Percentiles rank a stretch among this genome's conserved stretches.
These are phyloP conservation scores for Isotomurus palustris DNA, from an alignment of 2,888 invertebrate genomes.

Conservation along the genomic window DNA sequence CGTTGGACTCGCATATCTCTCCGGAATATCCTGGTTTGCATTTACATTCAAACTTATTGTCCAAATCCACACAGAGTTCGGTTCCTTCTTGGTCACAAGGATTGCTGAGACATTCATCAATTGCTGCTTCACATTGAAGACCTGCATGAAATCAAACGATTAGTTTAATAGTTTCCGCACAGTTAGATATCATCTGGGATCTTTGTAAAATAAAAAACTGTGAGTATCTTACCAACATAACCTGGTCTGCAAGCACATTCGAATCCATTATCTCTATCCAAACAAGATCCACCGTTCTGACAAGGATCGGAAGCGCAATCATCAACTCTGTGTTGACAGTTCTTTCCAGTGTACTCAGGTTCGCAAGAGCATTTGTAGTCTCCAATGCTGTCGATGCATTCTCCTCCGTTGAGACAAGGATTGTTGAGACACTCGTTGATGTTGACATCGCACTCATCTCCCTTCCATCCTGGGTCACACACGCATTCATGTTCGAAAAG, in stretches of 20 bases:
- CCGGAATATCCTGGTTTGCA: slow-evolving; percentile 87
- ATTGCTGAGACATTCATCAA: slow-evolving; percentile 85
- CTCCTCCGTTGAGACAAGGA: slow-evolving; percentile 89
- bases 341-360: slow-evolving; percentile 88
- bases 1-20: slow-evolving; percentile 73
- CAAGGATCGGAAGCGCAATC: slow-evolving; percentile 86
- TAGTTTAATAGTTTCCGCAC: slow-evolving; percentile 7
- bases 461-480: slow-evolving; percentile 90
- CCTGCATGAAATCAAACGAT: slow-evolving; percentile 50
- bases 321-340: slow-evolving; percentile 88
- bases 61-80: slow-evolving; percentile 80
- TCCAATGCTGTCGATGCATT: slow-evolving; percentile 80
- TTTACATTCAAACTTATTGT: slow-evolving; percentile 79
- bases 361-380: slow-evolving; percentile 85
- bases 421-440: slow-evolving; percentile 79
- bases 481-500: slow-evolving; percentile 80
- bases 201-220: background rate
- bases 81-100: slow-evolving; percentile 88
- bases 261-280: slow-evolving; percentile 84
- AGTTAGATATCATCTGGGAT: slow-evolving; percentile 9
- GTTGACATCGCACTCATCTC: slow-evolving; percentile 77
- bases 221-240: slow-evolving; percentile 67
- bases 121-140: slow-evolving; percentile 87
- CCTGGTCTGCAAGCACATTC: slow-evolving; percentile 89
- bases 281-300: slow-evolving; percentile 83